Evolutionary conservation across 1,140 invertebrate genomes (phyloP).

Genomic region (Aphelinus certus): DNA sequence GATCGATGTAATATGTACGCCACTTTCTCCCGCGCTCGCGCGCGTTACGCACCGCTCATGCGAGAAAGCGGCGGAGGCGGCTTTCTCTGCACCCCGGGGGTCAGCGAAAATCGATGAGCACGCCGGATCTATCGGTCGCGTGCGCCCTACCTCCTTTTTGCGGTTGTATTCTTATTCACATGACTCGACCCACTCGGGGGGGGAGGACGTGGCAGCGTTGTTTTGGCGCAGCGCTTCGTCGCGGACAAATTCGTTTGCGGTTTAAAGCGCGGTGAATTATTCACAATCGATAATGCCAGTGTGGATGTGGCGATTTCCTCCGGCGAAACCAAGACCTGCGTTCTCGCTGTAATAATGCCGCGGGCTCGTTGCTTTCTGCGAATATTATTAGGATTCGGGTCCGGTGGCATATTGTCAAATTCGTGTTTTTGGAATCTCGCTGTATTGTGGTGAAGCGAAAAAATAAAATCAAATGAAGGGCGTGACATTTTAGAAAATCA

Average conservation of each 20-base stretch:
- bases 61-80: not conserved
- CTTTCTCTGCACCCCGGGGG: not conserved
- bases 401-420: no score
- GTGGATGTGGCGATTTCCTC: no score
- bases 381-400: no score
- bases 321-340: no score
- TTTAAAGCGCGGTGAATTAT: slow-evolving; percentile 22
- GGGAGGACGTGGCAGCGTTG: not conserved
- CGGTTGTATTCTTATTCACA: slow-evolving; percentile 33
- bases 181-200: not conserved
- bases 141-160: not conserved
- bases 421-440: no score
- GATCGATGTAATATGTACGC: slow-evolving; percentile 61
- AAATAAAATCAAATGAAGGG: no score
- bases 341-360: no score
- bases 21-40: slow-evolving; percentile 38
- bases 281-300: not conserved
- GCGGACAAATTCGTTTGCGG: slow-evolving; percentile 19
- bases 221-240: not conserved
- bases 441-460: no score
- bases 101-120: slow-evolving; percentile 35
- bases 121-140: slow-evolving; percentile 20
- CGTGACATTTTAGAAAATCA: no score
- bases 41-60: not conserved
- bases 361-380: no score